Evolutionary conservation across 2,888 invertebrate genomes (phyloP).

Genomic region (Clostera curtula): DNA sequence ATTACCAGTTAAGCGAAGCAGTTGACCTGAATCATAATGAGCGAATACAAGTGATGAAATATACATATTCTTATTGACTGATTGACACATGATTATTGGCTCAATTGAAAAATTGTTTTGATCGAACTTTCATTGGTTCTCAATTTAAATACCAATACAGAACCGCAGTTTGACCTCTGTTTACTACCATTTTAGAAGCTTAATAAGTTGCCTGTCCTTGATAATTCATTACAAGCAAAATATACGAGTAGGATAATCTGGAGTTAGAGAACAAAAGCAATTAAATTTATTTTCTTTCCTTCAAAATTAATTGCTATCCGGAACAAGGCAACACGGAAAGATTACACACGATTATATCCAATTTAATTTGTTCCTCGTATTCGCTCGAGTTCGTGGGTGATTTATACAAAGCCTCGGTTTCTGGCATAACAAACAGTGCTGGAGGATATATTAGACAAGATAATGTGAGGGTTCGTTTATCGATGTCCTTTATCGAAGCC

Average conservation of each 20-base stretch:
- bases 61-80: conserved; percentile 16
- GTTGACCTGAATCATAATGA: too few relatives aligned
- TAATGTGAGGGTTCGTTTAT: conserved; percentile 25
- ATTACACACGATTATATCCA: conserved; percentile 25
- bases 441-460: conserved; percentile 18
- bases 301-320: too few relatives aligned
- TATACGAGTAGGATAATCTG: too few relatives aligned
- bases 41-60: too few relatives aligned
- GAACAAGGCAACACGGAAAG: too few relatives aligned
- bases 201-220: too few relatives aligned
- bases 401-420: conserved; percentile 28
- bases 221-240: too few relatives aligned
- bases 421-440: conserved; percentile 15
- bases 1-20: too few relatives aligned
- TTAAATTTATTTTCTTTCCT: too few relatives aligned
- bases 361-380: conserved; percentile 28
- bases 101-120: conserved; percentile 18
- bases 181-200: too few relatives aligned
- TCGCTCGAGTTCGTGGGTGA: conserved; percentile 22
- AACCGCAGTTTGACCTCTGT: conserved; percentile 8
- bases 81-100: conserved; percentile 15
- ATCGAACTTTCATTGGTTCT: conserved; percentile 16
- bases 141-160: conserved; percentile 19
- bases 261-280: too few relatives aligned
- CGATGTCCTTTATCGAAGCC: conserved; percentile 6